A percentile compares a stretch with the other conserved stretches of the same genome.
Evolutionary conservation across 23 tunicate genomes (phyloP).

Genomic region (Trididemnum clinides): DNA sequence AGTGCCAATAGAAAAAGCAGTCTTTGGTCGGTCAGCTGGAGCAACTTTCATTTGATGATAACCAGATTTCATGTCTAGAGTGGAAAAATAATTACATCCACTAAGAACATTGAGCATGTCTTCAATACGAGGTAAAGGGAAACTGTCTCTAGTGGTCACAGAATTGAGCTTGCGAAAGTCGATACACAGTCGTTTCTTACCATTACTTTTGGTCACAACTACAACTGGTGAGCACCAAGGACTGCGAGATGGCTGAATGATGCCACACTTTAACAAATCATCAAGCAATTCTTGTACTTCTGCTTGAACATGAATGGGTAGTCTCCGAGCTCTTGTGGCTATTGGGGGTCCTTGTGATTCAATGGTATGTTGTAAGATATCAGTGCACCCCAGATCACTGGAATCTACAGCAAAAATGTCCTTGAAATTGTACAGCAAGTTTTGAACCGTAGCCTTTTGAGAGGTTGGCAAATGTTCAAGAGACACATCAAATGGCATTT

Average conservation of each 20-base stretch:
- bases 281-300: background rate
- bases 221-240: conserved; percentile 19
- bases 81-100: conserved; percentile 22
- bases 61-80: conserved; percentile 25
- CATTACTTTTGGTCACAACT: conserved; percentile 15
- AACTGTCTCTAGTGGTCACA: too few species aligned
- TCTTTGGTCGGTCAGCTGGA: background rate
- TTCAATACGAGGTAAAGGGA: conserved; percentile 50
- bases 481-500: too few species aligned
- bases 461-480: too few species aligned
- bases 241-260: background rate
- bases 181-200: conserved; percentile 20
- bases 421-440: too few species aligned
- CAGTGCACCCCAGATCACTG: too few species aligned
- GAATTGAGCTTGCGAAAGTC: conserved; percentile 28
- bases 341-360: too few species aligned
- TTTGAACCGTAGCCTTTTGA: too few species aligned
- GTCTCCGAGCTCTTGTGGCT: too few species aligned
- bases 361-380: too few species aligned
- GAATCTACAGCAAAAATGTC: too few species aligned
- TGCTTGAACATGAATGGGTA: background rate
- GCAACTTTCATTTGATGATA: conserved; percentile 24
- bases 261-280: background rate
- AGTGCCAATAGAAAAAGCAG: background rate
- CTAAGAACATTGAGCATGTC: conserved; percentile 28